A percentile compares a stretch with the other conserved stretches of the same genome.
phyloP scores from a whole-genome alignment of 2,113 vertebrate genomes.

The Rhineura floridana region DNA sequence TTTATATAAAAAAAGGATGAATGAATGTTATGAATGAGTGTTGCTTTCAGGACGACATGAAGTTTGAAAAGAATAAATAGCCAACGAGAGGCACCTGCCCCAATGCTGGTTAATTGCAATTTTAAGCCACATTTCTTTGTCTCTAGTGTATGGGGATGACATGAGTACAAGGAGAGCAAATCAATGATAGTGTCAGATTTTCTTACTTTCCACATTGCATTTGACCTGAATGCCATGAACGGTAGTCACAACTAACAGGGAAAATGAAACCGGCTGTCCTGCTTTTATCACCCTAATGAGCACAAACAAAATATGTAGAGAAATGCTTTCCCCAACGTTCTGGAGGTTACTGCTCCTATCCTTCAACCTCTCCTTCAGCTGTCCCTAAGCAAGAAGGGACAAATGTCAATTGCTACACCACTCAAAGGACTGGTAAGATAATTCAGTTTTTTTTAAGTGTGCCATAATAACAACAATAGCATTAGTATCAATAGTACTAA shows the following conservation, averaged over 20 bases:
- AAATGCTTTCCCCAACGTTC: not conserved
- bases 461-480: not conserved
- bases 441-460: not conserved
- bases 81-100: conserved; percentile 23
- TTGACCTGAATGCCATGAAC: conserved; percentile 56
- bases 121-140: conserved; percentile 66
- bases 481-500: not conserved
- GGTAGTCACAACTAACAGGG: not conserved
- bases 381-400: not conserved
- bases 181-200: conserved; percentile 71
- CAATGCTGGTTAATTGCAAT: conserved; percentile 68
- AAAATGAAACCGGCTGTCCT: conserved; percentile 28
- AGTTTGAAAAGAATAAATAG: conserved; percentile 33
- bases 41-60: conserved; percentile 31
- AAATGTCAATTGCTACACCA: not conserved
- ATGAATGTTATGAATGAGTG: conserved; percentile 35
- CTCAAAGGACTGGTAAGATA: not conserved
- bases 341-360: not conserved
- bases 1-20: not conserved
- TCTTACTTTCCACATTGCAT: conserved; percentile 53
- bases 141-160: conserved; percentile 45
- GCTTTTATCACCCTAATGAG: conserved; percentile 36
- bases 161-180: conserved; percentile 69
- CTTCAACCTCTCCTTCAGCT: not conserved
- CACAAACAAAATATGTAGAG: conserved; percentile 28